phyloP scores from a whole-genome alignment of 2,797 vertebrate species.

The Crenuchus spilurus region DNA sequence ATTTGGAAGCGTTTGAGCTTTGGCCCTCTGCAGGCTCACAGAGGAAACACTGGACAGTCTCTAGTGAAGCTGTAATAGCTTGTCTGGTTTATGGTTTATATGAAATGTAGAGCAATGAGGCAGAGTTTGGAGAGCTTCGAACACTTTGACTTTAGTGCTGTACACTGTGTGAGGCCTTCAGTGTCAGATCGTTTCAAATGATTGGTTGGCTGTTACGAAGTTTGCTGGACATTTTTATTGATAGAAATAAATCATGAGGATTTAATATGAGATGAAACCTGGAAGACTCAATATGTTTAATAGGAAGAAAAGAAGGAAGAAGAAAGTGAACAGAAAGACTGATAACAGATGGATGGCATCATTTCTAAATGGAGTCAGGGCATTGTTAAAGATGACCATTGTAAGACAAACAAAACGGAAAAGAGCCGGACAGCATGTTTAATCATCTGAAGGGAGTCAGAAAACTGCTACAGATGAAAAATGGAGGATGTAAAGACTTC shows the following conservation, averaged over 20 bases:
- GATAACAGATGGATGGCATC: not conserved
- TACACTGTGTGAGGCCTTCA: not conserved
- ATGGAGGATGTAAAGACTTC: slow-evolving; percentile 1
- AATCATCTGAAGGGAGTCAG: slow-evolving; percentile 31
- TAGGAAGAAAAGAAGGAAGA: not conserved
- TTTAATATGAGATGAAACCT: not conserved
- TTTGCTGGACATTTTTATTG: not conserved
- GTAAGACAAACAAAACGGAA: slow-evolving; percentile 1
- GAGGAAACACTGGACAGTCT: not conserved
- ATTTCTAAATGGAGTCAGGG: not conserved
- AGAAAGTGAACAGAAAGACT: not conserved
- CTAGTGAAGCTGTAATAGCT: not conserved
- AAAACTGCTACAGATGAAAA: slow-evolving; percentile 27
- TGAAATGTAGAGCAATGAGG: not conserved
- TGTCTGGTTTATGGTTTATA: slow-evolving; percentile 3
- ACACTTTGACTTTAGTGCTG: not conserved
- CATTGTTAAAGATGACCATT: not conserved
- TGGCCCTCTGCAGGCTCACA: not conserved
- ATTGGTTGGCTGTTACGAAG: not conserved
- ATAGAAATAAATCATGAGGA: not conserved
- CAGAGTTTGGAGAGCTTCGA: not conserved
- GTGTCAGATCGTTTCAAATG: not conserved
- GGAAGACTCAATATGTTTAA: too few relatives aligned
- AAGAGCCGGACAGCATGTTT: slow-evolving; percentile 15
- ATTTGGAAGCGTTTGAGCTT: not conserved